Evolutionary conservation across 2,888 invertebrate genomes (phyloP), one percentile per base, ranked within the genome.

Genomic region (Hipparchia sbordonii): DNA sequence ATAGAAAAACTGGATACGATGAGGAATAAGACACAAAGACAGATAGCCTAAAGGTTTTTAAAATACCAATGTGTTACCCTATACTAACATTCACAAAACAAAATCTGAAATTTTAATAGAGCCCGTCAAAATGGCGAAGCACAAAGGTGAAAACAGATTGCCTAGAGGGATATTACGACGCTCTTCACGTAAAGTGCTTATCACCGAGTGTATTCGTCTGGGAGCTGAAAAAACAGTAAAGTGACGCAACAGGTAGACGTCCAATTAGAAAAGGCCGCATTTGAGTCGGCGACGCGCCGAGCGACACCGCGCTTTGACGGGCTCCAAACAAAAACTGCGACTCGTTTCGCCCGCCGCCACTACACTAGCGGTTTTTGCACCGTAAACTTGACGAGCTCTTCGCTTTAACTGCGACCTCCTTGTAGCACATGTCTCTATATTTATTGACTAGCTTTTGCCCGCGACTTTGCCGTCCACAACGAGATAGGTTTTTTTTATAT

Each of bases 221-320:
- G 82, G 78, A 82, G 79, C 81, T 84, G 82, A 87, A 89, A 89
- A 77, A 88, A 87, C 84, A 84, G 84, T 85, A 87, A 88, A 88
- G 83, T 81, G 84, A 85, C 85, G 90, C 93, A 93, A 93, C 93
- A 93, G 93, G 93, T 93, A 91, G 90, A 88, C 88, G 85, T 90
- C 92, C 93, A 93, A 93, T 93, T 93, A 93, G 91, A 88, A 89
- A 80, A 85, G 84, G 86, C 85, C 88, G 87, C 84, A 85, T 87
- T 89, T 85, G 87, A 91, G 89, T 13, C 85, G 85, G 88, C 84
- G 88, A 83, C 85, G 88, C 86, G 87, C 84, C 85, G 85, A 87
- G 88, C 89, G 89, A 91, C 92, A 89, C 86, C 86, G 87, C 85
- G 86, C 89, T 89, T 91, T 90, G 91, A 89, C 87, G 87, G 72